phyloP scores from a whole-genome alignment of 2,113 vertebrate species.

The Seriola aureovittata region DNA sequence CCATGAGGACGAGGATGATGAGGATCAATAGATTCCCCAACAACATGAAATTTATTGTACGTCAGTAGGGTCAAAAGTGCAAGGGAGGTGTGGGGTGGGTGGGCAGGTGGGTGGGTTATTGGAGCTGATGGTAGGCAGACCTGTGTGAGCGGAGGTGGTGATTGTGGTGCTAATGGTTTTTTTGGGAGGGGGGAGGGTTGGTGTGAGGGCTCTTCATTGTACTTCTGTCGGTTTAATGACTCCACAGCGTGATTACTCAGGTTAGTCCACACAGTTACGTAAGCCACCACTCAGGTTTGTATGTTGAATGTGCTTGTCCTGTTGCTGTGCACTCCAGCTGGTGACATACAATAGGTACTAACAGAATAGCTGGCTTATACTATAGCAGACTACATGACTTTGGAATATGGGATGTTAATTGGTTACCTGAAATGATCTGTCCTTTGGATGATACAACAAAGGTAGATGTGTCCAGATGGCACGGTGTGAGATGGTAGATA shows the following conservation, averaged over 20 bases:
- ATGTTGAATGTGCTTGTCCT: slow-evolving; percentile 30
- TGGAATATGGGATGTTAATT: background rate
- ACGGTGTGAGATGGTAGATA: background rate
- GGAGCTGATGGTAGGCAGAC: slow-evolving; percentile 51
- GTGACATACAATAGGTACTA: slow-evolving; percentile 8
- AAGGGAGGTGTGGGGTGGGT: slow-evolving; percentile 55
- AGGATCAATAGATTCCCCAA: slow-evolving; percentile 33
- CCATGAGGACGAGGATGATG: slow-evolving; percentile 6
- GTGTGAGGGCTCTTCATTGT: slow-evolving; percentile 74
- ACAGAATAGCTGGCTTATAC: background rate
- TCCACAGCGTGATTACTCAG: slow-evolving; percentile 73
- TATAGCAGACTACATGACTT: background rate
- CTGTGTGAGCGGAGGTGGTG: slow-evolving; percentile 63
- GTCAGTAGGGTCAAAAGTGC: slow-evolving; percentile 52
- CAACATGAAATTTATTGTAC: slow-evolving; percentile 20
- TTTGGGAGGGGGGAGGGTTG: slow-evolving; percentile 48
- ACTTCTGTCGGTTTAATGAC: slow-evolving; percentile 71
- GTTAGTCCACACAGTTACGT: slow-evolving; percentile 71
- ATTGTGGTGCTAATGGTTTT: slow-evolving; percentile 63
- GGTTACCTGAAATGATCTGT: background rate
- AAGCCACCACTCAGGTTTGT: slow-evolving; percentile 52
- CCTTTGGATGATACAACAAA: background rate
- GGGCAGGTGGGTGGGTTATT: slow-evolving; percentile 49
- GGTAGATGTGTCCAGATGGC: background rate
- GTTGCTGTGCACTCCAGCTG: slow-evolving; percentile 22